Base-by-base conservation (phyloP, 2,797 vertebrate species). In the Alosa sapidissima region DNA sequence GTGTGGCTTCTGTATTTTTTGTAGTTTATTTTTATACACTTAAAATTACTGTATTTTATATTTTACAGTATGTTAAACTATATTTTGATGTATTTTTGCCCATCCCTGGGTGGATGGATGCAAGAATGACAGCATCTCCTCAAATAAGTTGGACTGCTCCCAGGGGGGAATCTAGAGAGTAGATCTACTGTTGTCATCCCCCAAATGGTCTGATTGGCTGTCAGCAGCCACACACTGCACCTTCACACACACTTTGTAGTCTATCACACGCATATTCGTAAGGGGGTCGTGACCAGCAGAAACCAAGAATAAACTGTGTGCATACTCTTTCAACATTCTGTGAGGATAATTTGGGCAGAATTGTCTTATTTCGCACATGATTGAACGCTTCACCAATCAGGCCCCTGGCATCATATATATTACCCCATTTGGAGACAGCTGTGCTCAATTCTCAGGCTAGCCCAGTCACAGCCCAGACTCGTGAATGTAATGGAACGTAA, bases 401-500 rank as follows among this genome's bases (percentile, higher is more conserved):
- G 72, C 72, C 41, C 2, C 36, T 78, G 72, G 72, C 72, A 47
- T 78, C 7, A 41, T 21, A 45, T 78, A 21, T 36, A 78, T 45
- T 75, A 41, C 11, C 68, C 68, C 68, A 75, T 75, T 78, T 78
- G 41, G 41, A 78, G 36, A 45, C 72, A 78, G 72, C 72, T 78
- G 72, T 78, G 72, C 72, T 47, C 19, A 45, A 21, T 78, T 78
- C 72, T 78, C 16, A 7, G 72, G 36, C 72, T 78, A 9, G 45
- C 72, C 16, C 72, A 78, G 72, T 78, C 72, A 45, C 72, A 47
- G 72, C 14, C 68, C 72, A 78, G 41, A 47, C 72, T 78, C 41
- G 41, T 21, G 72, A 78, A 78, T 21, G 41, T 78, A 78, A 78
- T 78, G 72, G 72, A 45, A 78, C 72, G 72, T 78, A 78, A 78